These are phyloP conservation scores for Apis dorsata DNA, from an alignment of 1,140 invertebrate genomes.

Conservation along the genomic window DNA sequence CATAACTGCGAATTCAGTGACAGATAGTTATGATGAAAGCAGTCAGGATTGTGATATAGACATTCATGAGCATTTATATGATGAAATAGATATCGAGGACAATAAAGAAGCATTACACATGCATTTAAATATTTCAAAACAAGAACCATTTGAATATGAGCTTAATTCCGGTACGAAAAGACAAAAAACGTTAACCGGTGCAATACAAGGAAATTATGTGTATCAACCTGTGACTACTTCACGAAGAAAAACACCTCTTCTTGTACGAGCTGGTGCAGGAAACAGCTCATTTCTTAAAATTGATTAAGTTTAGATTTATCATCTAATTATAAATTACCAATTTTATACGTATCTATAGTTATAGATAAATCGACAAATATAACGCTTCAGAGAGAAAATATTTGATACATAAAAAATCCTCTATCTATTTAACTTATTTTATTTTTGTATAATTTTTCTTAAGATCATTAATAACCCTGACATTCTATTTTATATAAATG, in stretches of 20 bases:
- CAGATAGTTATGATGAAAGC: slow-evolving; percentile 81
- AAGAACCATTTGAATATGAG: slow-evolving; percentile 72
- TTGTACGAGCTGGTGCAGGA: slow-evolving; percentile 68
- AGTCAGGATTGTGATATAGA: slow-evolving; percentile 82
- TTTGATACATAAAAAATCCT: slow-evolving; percentile 6
- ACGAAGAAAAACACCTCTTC: slow-evolving; percentile 74
- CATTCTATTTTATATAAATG: background rate
- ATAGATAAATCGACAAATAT: background rate
- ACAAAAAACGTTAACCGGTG: slow-evolving; percentile 73
- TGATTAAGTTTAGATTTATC: slow-evolving; percentile 61
- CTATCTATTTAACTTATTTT: background rate
- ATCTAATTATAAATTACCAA: slow-evolving; percentile 18
- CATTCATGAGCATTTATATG: slow-evolving; percentile 78
- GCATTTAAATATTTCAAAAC: slow-evolving; percentile 74
- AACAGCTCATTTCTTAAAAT: slow-evolving; percentile 73
- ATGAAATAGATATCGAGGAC: slow-evolving; percentile 81
- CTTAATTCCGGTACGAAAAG: slow-evolving; percentile 70
- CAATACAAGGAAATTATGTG: slow-evolving; percentile 78
- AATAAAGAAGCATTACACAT: slow-evolving; percentile 78
- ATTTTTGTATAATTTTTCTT: background rate
- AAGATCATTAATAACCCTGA: background rate
- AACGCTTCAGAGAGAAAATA: background rate
- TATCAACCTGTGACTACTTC: slow-evolving; percentile 75
- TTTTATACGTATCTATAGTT: slow-evolving; percentile 28
- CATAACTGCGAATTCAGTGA: slow-evolving; percentile 79